A percentile compares a stretch with the other conserved stretches of the same genome.
Conservation (phyloP, 2,113 vertebrate species). For the Sander vitreus region DNA sequence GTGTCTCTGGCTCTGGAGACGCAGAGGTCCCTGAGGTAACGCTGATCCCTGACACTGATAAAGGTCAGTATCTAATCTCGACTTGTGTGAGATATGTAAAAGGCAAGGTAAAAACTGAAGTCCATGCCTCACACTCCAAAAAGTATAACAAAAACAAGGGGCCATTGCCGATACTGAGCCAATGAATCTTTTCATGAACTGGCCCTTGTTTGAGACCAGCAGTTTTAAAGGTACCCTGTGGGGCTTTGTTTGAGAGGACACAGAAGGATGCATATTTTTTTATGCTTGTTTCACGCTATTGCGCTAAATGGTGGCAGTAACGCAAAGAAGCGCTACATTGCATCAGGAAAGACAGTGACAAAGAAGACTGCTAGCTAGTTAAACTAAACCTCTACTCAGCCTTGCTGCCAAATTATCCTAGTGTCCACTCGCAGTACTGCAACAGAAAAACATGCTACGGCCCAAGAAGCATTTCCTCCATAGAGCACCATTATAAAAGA, state of each 20-base stretch:
- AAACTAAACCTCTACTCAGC: neutral
- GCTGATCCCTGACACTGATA: slow-evolving; percentile 66
- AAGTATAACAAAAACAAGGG: neutral
- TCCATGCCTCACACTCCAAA: neutral
- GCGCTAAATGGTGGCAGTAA: neutral
- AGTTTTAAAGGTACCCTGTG: too few relatives aligned
- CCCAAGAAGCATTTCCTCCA: too few relatives aligned
- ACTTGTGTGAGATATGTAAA: slow-evolving; percentile 30
- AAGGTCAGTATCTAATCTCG: slow-evolving; percentile 82
- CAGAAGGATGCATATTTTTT: neutral
- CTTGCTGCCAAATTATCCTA: neutral
- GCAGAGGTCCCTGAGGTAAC: slow-evolving; percentile 59
- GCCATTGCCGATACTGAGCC: neutral
- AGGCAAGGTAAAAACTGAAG: neutral
- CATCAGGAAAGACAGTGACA: too few relatives aligned
- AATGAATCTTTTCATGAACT: neutral
- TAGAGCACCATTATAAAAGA: too few relatives aligned
- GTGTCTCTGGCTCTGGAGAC: slow-evolving; percentile 72
- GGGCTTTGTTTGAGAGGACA: too few relatives aligned
- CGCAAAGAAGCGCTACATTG: neutral
- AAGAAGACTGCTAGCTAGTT: neutral
- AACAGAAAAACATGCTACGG: neutral
- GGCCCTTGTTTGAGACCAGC: neutral
- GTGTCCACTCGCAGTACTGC: neutral
- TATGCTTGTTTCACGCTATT: neutral